Evolutionary conservation across 2,113 vertebrate genomes (phyloP).

Genomic region (Gnathonemus echidnorhynchus): DNA sequence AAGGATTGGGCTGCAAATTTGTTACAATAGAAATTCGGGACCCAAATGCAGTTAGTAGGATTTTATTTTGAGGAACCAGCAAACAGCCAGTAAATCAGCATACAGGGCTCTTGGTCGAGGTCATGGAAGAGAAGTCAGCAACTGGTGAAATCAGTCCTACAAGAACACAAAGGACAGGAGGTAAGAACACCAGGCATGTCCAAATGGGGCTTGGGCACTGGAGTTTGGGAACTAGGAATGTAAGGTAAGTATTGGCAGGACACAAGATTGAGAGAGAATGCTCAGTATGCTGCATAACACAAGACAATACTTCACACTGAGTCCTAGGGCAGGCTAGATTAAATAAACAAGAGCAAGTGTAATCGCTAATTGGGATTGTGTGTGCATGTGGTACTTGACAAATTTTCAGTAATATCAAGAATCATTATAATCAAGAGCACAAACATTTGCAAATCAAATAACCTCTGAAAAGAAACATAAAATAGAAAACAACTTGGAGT

Average conservation of each 20-base stretch:
- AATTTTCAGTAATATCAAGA: not conserved
- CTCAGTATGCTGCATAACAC: not conserved
- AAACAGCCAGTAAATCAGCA: not conserved
- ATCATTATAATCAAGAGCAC: not conserved
- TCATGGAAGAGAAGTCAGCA: not conserved
- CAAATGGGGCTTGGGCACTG: not conserved
- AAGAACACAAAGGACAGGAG: not conserved
- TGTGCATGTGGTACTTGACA: not conserved
- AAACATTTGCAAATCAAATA: not conserved
- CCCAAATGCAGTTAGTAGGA: not conserved
- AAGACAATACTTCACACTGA: not conserved
- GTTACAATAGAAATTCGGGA: not conserved
- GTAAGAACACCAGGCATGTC: not conserved
- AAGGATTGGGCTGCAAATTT: not conserved
- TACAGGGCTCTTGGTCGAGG: not conserved
- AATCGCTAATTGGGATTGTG: not conserved
- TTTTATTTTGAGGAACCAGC: not conserved
- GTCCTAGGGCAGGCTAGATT: not conserved
- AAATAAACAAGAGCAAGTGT: not conserved
- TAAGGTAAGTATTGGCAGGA: not conserved
- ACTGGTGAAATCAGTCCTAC: not conserved
- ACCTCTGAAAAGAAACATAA: not conserved
- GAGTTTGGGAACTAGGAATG: not conserved
- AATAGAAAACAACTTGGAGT: not conserved
- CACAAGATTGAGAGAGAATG: not conserved